Percentiles rank a stretch among this genome's conserved stretches.
These are phyloP conservation scores for Procambarus virginalis DNA, from an alignment of 1,140 invertebrate species.

Conservation along the genomic window DNA sequence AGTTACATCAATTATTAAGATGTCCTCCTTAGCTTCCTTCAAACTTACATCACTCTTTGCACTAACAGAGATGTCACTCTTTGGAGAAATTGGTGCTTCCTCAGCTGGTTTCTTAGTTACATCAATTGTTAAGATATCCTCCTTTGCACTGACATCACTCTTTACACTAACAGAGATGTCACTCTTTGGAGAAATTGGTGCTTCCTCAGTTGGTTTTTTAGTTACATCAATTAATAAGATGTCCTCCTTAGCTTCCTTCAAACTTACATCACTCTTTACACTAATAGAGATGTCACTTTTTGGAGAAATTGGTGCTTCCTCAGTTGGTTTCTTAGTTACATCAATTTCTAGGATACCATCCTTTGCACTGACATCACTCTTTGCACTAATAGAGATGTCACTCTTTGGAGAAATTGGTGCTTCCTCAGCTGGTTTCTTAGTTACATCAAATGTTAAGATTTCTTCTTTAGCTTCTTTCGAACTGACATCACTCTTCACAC, in stretches of 20 bases:
- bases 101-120: slow-evolving; percentile 64
- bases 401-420: slow-evolving; percentile 16
- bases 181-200: slow-evolving; percentile 46
- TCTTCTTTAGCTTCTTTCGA: slow-evolving; percentile 12
- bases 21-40: not conserved
- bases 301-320: slow-evolving; percentile 35
- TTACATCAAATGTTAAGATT: slow-evolving; percentile 72
- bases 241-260: slow-evolving; percentile 1
- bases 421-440: slow-evolving; percentile 25
- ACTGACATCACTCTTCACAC: slow-evolving; percentile 65
- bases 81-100: slow-evolving; percentile 38
- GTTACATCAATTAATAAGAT: not conserved
- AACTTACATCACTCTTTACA: slow-evolving; percentile 9
- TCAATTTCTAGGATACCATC: slow-evolving; percentile 32
- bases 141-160: slow-evolving; percentile 36
- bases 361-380: not conserved
- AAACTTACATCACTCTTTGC: slow-evolving; percentile 26
- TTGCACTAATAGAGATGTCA: slow-evolving; percentile 25
- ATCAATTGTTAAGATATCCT: not conserved
- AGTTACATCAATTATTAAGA: not conserved
- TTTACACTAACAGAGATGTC: slow-evolving; percentile 34
- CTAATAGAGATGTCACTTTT: slow-evolving; percentile 13
- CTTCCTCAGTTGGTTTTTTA: slow-evolving; percentile 17
- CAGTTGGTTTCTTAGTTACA: slow-evolving; percentile 49
- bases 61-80: slow-evolving; percentile 48